Percentiles rank a stretch among this genome's conserved stretches.
Evolutionary conservation across 2,113 vertebrate species (phyloP).

Genomic region (Ammodytes marinus): DNA sequence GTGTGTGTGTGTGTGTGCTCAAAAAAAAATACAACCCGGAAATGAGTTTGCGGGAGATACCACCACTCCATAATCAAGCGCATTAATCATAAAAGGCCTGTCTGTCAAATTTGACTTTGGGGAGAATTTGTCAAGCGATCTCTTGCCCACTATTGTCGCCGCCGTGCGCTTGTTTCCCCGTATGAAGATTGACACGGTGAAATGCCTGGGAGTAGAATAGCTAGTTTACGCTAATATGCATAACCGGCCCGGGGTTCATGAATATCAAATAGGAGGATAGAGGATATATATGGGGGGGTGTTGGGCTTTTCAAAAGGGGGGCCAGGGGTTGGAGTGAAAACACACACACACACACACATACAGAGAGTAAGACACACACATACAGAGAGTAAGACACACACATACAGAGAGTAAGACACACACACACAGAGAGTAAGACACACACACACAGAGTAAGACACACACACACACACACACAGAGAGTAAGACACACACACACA

Average conservation of each 20-base stretch:
- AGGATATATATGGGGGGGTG: constrained; percentile 63
- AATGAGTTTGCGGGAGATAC: constrained; percentile 81
- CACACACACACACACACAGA: too few species aligned
- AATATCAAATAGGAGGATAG: constrained; percentile 84
- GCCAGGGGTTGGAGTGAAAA: constrained; percentile 70
- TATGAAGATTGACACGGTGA: constrained; percentile 88
- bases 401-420: too few species aligned
- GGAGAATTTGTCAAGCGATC: constrained; percentile 88
- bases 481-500: too few species aligned
- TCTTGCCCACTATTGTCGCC: constrained; percentile 79
- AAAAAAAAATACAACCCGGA: constrained; percentile 77
- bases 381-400: too few species aligned
- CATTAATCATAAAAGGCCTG: constrained; percentile 88
- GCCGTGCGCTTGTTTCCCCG: constrained; percentile 81
- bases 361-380: too few species aligned
- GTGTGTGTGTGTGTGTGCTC: too few species aligned
- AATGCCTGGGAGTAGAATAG: constrained; percentile 83
- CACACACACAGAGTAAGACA: too few species aligned
- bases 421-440: too few species aligned
- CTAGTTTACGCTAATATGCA: constrained; percentile 88
- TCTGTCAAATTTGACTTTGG: constrained; percentile 89
- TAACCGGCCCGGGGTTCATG: constrained; percentile 85
- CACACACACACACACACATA: too few species aligned
- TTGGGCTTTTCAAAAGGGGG: constrained; percentile 79
- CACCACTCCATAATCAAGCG: constrained; percentile 86